phyloP scores from a whole-genome alignment of 2,888 invertebrate species.

The Ophioninae sp. region DNA sequence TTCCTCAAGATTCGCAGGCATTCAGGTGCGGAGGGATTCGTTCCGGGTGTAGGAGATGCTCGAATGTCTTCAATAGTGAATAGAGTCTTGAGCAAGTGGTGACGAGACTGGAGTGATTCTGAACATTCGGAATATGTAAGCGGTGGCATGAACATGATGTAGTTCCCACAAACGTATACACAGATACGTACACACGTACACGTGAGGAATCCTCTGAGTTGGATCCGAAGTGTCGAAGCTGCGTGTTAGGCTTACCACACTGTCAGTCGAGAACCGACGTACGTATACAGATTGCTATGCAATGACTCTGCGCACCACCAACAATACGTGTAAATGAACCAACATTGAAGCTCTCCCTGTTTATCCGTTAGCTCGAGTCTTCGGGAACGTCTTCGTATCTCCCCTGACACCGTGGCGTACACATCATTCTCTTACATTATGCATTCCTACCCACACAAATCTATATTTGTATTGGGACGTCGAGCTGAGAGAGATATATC shows the following conservation, averaged over 20 bases:
- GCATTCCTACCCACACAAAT: not conserved
- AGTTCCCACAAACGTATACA: conserved; percentile 13
- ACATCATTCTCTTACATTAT: conserved; percentile 19
- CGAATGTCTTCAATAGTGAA: conserved; percentile 47
- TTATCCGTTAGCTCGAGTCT: conserved; percentile 65
- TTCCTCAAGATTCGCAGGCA: conserved; percentile 13
- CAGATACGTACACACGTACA: not conserved
- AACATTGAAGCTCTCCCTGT: conserved; percentile 69
- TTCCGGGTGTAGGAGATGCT: conserved; percentile 32
- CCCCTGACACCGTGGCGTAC: conserved; percentile 9
- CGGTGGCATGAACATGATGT: conserved; percentile 33
- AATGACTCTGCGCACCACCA: conserved; percentile 62
- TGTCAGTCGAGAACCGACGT: not conserved
- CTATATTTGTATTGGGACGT: not conserved
- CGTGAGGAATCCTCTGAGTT: conserved; percentile 55
- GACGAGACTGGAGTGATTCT: conserved; percentile 34
- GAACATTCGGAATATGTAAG: conserved; percentile 35
- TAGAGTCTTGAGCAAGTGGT: conserved; percentile 43
- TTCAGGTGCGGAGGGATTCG: conserved; percentile 33
- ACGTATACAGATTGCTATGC: conserved; percentile 8
- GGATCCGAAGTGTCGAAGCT: conserved; percentile 63
- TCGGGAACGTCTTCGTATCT: conserved; percentile 68
- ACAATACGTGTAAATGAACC: conserved; percentile 79
- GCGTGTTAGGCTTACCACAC: conserved; percentile 30
- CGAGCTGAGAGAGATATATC: not conserved